phyloP scores from a whole-genome alignment of 2,888 invertebrate genomes.

The Synanthedon myopaeformis region DNA sequence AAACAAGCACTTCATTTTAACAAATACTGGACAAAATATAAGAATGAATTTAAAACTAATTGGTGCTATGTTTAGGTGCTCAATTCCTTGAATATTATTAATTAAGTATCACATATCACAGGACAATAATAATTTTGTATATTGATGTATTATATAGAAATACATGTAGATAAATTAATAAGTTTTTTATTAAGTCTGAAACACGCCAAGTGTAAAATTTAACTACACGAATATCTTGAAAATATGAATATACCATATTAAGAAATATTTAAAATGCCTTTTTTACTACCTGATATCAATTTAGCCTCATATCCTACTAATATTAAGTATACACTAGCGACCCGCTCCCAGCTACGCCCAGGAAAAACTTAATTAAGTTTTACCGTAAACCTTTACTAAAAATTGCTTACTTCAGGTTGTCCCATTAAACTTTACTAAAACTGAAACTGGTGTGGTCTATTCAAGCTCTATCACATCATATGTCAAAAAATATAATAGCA shows the following conservation, averaged over 20 bases:
- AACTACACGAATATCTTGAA: slow-evolving; percentile 20
- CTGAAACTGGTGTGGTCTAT: too few species aligned
- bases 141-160: slow-evolving; percentile 63
- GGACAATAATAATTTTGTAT: slow-evolving; percentile 61
- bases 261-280: not conserved
- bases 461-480: too few species aligned
- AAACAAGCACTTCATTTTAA: too few species aligned
- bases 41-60: slow-evolving; percentile 9
- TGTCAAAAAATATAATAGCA: too few species aligned
- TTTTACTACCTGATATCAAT: not conserved
- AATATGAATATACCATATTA: slow-evolving; percentile 24
- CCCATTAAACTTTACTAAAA: too few species aligned
- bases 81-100: slow-evolving; percentile 13
- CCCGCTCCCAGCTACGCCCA: not conserved
- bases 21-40: not conserved
- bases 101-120: slow-evolving; percentile 45
- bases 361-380: too few species aligned
- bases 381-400: too few species aligned
- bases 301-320: too few species aligned
- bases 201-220: slow-evolving; percentile 39
- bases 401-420: too few species aligned
- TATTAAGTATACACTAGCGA: not conserved
- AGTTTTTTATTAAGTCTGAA: slow-evolving; percentile 28
- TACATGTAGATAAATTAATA: slow-evolving; percentile 37
- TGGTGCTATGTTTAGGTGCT: slow-evolving; percentile 53